These are phyloP conservation scores for Spongilla lacustris DNA, from an alignment of 37 sponge, comb jelly and placozoan genomes.

Conservation along the genomic window DNA sequence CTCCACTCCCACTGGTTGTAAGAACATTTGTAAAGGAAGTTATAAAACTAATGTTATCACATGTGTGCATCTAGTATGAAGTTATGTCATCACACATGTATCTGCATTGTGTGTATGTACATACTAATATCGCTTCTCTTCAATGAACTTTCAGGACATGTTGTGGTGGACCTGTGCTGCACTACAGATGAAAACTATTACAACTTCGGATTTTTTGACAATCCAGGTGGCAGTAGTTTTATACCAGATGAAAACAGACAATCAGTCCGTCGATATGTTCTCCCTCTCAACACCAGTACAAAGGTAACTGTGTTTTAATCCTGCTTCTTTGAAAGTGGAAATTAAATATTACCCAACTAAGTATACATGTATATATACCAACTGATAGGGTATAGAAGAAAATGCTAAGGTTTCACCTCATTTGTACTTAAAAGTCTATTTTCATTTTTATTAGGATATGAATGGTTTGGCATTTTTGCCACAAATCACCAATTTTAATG, in stretches of 20 bases:
- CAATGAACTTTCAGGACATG: conserved; percentile 1
- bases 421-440: too few species aligned
- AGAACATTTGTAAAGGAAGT: too few species aligned
- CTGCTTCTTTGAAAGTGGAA: background rate
- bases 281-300: background rate
- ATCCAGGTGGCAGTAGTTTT: background rate
- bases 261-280: conserved; percentile 21
- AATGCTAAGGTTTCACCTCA: too few species aligned
- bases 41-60: too few species aligned
- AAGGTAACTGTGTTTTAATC: conserved; percentile 4
- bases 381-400: too few species aligned
- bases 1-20: too few species aligned
- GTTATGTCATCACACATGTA: background rate
- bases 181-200: background rate
- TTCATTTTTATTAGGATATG: too few species aligned
- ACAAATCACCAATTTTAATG: too few species aligned
- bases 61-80: too few species aligned
- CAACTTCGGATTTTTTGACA: background rate
- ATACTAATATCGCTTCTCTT: too few species aligned
- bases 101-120: background rate
- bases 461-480: too few species aligned
- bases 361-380: too few species aligned
- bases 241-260: background rate
- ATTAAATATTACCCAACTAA: background rate
- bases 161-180: conserved; percentile 22